Evolutionary conservation across 2,113 vertebrate genomes (phyloP).

Genomic region (Piaya cayana): DNA sequence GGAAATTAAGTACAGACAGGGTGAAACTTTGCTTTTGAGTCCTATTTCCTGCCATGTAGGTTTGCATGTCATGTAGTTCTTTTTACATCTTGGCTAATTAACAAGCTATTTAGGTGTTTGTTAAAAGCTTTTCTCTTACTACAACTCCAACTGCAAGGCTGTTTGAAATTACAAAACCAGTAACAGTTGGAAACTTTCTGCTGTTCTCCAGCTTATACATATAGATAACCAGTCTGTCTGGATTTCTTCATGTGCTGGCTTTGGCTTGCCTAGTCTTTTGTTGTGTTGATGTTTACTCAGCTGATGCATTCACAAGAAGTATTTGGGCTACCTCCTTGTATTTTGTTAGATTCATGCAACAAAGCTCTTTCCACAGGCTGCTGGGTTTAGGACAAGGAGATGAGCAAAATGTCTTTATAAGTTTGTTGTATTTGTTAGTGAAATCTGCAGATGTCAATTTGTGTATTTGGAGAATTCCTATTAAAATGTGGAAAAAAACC

Average conservation of each 20-base stretch:
- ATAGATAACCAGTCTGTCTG: background rate
- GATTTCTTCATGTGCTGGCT: background rate
- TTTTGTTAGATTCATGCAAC: background rate
- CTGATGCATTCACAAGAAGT: background rate
- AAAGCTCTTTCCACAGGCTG: background rate
- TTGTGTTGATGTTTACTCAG: background rate
- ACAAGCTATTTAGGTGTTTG: background rate
- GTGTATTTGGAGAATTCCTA: background rate
- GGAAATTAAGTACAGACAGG: background rate
- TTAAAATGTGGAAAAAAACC: background rate
- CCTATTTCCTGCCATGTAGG: background rate
- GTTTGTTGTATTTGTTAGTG: background rate
- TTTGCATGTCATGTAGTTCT: background rate
- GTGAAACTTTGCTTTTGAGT: background rate
- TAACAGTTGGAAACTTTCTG: background rate
- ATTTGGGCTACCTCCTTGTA: background rate
- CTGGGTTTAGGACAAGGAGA: background rate
- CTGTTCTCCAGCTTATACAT: background rate
- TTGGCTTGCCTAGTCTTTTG: background rate
- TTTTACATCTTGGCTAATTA: background rate
- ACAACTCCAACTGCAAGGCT: background rate
- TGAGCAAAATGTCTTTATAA: background rate
- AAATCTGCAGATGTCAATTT: background rate
- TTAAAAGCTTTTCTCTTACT: background rate
- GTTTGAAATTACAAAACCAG: background rate